A percentile compares a stretch with the other conserved stretches of the same genome.
phyloP scores from a whole-genome alignment of 2,113 vertebrate genomes.

The Neofelis nebulosa region DNA sequence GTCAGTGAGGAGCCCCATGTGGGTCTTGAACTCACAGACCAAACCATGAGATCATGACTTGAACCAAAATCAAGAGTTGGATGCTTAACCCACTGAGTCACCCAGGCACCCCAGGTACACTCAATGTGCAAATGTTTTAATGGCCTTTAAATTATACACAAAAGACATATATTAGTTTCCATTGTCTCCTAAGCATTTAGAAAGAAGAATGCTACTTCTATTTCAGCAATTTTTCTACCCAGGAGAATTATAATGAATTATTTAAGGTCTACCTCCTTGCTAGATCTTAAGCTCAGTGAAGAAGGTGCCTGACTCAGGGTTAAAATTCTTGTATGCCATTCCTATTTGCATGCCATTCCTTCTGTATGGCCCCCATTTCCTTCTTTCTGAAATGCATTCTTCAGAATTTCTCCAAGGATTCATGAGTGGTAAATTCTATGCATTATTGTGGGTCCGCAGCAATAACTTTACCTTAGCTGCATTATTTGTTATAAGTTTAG shows the following conservation, averaged over 20 bases:
- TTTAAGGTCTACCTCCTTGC: neutral
- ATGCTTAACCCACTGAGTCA: too few relatives aligned
- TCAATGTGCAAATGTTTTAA: neutral
- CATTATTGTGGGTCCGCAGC: neutral
- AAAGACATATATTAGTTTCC: neutral
- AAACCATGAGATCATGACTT: too few relatives aligned
- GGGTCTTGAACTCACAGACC: too few relatives aligned
- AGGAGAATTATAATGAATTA: neutral
- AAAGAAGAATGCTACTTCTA: neutral
- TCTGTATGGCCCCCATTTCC: neutral
- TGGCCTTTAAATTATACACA: neutral
- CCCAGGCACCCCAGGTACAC: too few relatives aligned
- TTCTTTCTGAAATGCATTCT: neutral
- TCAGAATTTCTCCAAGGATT: neutral
- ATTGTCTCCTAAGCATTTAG: neutral
- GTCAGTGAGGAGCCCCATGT: too few relatives aligned
- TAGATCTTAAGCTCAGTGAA: neutral
- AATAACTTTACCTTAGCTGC: neutral
- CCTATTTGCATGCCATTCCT: neutral
- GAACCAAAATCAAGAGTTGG: too few relatives aligned
- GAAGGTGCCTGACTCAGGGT: neutral
- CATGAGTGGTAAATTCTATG: neutral
- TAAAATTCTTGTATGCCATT: neutral
- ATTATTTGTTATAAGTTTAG: neutral
- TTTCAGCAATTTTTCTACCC: neutral